phyloP scores from a whole-genome alignment of 2,888 invertebrate genomes.

The Chouioia cunea region DNA sequence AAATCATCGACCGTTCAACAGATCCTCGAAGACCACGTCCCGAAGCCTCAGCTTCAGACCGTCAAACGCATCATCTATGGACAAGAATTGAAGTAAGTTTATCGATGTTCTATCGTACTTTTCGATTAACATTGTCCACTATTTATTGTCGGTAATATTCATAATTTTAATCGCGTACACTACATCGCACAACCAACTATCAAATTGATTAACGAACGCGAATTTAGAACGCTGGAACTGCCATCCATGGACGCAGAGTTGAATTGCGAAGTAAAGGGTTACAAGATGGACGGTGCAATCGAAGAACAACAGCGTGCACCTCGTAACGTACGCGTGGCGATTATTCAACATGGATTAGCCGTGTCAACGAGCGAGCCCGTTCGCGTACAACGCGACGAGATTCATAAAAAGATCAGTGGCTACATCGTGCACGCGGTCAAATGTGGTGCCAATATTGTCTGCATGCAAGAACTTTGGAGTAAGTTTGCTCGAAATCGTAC shows the following conservation, averaged over 20 bases:
- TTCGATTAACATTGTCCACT: too few species aligned
- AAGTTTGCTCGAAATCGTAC: too few species aligned
- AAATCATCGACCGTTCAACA: conserved; percentile 65
- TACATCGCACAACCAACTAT: too few species aligned
- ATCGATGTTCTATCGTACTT: too few species aligned
- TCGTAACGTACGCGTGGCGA: conserved; percentile 82
- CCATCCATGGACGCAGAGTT: conserved; percentile 76
- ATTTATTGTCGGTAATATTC: too few species aligned
- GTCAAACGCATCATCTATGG: conserved; percentile 86
- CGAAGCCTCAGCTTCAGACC: conserved; percentile 73
- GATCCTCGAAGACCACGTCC: conserved; percentile 73
- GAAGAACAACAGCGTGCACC: conserved; percentile 80
- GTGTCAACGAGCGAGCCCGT: conserved; percentile 81
- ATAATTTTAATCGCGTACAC: too few species aligned
- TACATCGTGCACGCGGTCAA: conserved; percentile 83
- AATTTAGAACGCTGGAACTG: conserved; percentile 68
- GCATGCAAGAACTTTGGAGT: conserved; percentile 98
- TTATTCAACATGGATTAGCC: conserved; percentile 90
- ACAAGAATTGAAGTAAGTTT: conserved; percentile 67
- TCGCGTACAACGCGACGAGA: conserved; percentile 80
- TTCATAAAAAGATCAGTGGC: conserved; percentile 79
- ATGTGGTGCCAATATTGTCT: conserved; percentile 88
- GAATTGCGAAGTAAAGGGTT: conserved; percentile 84
- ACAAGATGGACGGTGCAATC: conserved; percentile 75
- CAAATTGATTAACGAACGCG: too few species aligned